phyloP scores from a whole-genome alignment of 35 echinoderm and acorn worm genomes.

The Amphiura filiformis region DNA sequence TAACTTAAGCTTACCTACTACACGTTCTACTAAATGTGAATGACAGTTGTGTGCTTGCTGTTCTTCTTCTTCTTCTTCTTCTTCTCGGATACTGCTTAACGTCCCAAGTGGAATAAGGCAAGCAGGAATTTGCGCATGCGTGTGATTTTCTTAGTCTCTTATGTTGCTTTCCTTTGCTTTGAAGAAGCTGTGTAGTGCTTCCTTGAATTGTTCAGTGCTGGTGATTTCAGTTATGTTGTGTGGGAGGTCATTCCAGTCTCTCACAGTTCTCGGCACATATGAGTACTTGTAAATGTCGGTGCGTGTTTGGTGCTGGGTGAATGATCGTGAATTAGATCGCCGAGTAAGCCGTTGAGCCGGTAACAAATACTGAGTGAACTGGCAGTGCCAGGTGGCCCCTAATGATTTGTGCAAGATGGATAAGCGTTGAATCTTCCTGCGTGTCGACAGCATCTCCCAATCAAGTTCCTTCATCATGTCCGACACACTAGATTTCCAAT shows the following conservation, averaged over 20 bases:
- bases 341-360: neutral
- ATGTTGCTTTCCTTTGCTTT: neutral
- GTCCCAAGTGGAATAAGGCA: too few species aligned
- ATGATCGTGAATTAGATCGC: neutral
- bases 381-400: neutral
- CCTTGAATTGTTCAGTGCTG: neutral
- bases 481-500: neutral
- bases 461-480: neutral
- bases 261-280: neutral
- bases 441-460: neutral
- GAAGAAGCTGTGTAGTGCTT: neutral
- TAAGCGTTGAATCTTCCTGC: neutral
- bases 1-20: too few species aligned
- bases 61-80: too few species aligned
- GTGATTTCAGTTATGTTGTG: neutral
- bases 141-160: neutral
- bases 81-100: too few species aligned
- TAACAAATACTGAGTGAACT: neutral
- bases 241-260: neutral
- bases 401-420: neutral
- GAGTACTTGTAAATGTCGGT: neutral
- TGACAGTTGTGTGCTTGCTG: too few species aligned
- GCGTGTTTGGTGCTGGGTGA: neutral
- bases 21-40: too few species aligned
- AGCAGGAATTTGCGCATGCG: neutral